Conservation (phyloP, 35 echinoderm and acorn worm genomes). For the Apostichopus californicus region DNA sequence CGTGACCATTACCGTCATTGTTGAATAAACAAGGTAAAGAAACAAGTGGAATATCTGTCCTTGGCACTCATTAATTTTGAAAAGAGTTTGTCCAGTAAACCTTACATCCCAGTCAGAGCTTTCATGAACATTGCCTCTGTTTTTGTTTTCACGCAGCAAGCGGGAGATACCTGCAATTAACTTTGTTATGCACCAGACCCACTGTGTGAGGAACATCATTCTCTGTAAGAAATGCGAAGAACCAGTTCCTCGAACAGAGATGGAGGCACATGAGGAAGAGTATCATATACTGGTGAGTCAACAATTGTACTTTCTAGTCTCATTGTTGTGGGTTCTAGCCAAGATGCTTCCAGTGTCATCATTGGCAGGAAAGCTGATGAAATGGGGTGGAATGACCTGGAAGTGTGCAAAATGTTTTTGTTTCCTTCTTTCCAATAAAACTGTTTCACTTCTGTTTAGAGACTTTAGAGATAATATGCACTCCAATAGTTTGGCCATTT, state of each 20-base stretch:
- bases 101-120: neutral
- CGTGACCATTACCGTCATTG: neutral
- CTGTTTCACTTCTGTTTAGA: too few species aligned
- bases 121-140: neutral
- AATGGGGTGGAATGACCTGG: too few species aligned
- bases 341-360: too few species aligned
- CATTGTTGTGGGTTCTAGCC: too few species aligned
- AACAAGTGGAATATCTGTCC: neutral
- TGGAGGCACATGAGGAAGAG: conserved; percentile 87
- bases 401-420: too few species aligned
- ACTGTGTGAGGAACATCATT: conserved; percentile 81
- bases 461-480: too few species aligned
- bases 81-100: neutral
- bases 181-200: conserved; percentile 89
- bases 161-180: conserved; percentile 87
- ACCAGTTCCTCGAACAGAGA: conserved; percentile 80
- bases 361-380: too few species aligned
- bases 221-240: conserved; percentile 85
- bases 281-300: conserved; percentile 77
- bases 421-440: too few species aligned
- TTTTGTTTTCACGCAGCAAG: conserved; percentile 70
- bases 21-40: neutral
- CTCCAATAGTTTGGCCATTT: too few species aligned
- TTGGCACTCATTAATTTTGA: neutral
- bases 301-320: too few species aligned